Evolutionary conservation across 30 jellyfish, hydroid and myxozoan genomes (phyloP), one percentile per base, ranked within the genome.

Genomic region (Chironex yamaguchii): DNA sequence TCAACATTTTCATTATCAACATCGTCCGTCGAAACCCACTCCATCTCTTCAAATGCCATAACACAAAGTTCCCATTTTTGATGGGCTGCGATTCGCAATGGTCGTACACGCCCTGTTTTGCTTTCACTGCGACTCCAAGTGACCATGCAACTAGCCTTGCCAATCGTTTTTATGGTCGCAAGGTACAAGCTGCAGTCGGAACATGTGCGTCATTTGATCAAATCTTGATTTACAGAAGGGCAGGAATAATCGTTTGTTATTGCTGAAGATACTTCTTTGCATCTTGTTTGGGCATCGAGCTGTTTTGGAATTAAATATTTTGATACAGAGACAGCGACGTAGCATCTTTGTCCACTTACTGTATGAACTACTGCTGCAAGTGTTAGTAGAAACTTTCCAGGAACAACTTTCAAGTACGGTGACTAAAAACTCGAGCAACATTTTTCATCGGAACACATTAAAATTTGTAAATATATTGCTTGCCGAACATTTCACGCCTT

Each of bases 231-330:
- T 17, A 6, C 25, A 9, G 83, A 26, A 27, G 84, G 84, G 2
- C 83, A 71, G 84, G 83, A 71, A 28, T 29, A 71, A 2, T 71
- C 83, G 26, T 71, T 27, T 71, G 21, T 74, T 28, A 71, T 26
- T 58, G 26, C 83, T 71, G 2, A 2, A 76, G 83, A 71, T 27
- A 71, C 1, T 30, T 71, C 72, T 67, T 67, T 42, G 70, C 34
- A 71, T 20, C 84, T 2, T 58, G 50, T 27, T 71, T 34, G 76
- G 84, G 76, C 79, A 65, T n/a, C 74, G 9, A 67, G 81, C 75
- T 67, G 22, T 29, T 67, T 67, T 29, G 81, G 75, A 67, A 67
- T 67, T 30, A 67, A 29, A 67, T 30, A 29, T 49, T 67, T 3
- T 67, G 24, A 67, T 17, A 67, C 74, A 22, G 74, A 9, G 73